Conservation (phyloP, 1,140 invertebrate species). For the Dendroctonus valens region DNA sequence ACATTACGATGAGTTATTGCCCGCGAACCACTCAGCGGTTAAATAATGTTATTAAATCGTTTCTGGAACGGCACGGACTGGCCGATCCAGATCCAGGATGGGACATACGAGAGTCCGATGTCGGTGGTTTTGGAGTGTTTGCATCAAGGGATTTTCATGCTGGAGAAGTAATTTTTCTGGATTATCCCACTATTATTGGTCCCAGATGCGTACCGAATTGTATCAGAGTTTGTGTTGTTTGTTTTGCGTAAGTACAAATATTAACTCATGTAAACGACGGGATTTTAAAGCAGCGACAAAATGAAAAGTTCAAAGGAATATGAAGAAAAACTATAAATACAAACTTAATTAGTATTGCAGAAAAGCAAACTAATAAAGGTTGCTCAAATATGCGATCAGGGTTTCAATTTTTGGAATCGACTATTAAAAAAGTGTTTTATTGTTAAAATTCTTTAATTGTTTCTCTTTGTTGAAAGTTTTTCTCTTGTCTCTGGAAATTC, state of each 20-base stretch:
- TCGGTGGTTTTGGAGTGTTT: slow-evolving; percentile 63
- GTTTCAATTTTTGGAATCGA: too few species aligned
- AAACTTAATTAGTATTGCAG: too few species aligned
- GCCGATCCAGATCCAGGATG: slow-evolving; percentile 29
- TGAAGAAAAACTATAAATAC: too few species aligned
- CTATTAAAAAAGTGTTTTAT: too few species aligned
- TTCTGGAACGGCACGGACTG: slow-evolving; percentile 30
- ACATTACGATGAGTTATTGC: slow-evolving; percentile 5
- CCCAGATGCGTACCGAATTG: slow-evolving; percentile 55
- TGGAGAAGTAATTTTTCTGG: slow-evolving; percentile 68
- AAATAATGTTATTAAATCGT: slow-evolving; percentile 28
- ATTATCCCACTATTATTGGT: slow-evolving; percentile 64
- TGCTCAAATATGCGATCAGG: too few species aligned
- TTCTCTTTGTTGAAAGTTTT: too few species aligned
- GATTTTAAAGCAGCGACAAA: too few species aligned
- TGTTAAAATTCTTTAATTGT: too few species aligned
- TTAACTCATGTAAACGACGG: too few species aligned
- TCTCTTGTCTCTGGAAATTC: too few species aligned
- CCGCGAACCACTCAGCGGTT: slow-evolving; percentile 19
- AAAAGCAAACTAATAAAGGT: too few species aligned
- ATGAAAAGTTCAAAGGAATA: too few species aligned
- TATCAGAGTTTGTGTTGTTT: slow-evolving; percentile 57
- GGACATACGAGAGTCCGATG: slow-evolving; percentile 37
- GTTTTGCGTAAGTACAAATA: slow-evolving; percentile 51
- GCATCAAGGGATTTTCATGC: slow-evolving; percentile 60